Evolutionary conservation across 2,113 vertebrate species (phyloP).

Genomic region (Brachyhypopomus gauderio): DNA sequence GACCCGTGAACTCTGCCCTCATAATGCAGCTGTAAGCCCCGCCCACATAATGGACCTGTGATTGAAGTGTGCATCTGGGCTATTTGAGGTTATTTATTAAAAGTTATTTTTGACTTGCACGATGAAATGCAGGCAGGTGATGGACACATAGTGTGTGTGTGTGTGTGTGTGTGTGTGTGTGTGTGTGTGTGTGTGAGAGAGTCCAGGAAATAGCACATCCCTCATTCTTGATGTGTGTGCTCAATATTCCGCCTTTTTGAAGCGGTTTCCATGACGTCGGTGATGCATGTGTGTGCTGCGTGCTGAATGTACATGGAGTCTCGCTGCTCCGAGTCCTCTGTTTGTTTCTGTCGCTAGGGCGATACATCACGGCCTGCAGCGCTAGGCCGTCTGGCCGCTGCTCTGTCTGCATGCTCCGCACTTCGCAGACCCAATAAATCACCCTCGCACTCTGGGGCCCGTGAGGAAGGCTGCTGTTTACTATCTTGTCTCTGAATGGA

Average conservation of each 20-base stretch:
- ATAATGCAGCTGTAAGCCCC: slow-evolving; percentile 23
- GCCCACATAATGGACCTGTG: slow-evolving; percentile 70
- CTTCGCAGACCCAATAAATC: slow-evolving; percentile 36
- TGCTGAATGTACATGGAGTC: background rate
- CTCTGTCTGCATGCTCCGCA: background rate
- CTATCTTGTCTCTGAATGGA: slow-evolving; percentile 26
- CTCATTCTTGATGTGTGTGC: background rate
- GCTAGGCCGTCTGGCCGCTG: background rate
- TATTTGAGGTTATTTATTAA: slow-evolving; percentile 73
- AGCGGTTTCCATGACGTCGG: background rate
- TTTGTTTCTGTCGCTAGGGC: slow-evolving; percentile 19
- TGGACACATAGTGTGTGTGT: background rate
- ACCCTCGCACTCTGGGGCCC: background rate
- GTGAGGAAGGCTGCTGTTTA: slow-evolving; percentile 14
- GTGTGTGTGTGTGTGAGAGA: background rate
- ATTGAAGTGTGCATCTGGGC: slow-evolving; percentile 72
- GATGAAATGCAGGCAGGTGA: slow-evolving; percentile 12
- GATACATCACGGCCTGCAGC: background rate
- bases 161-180: background rate
- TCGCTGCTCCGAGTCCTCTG: background rate
- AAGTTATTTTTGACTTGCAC: slow-evolving; percentile 60
- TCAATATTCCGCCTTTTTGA: background rate
- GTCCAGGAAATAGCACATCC: background rate
- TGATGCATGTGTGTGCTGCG: background rate
- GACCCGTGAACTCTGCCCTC: slow-evolving; percentile 52